A percentile compares a stretch with the other conserved stretches of the same genome.
Evolutionary conservation across 2,113 vertebrate genomes (phyloP).

Genomic region (Perca fluviatilis): DNA sequence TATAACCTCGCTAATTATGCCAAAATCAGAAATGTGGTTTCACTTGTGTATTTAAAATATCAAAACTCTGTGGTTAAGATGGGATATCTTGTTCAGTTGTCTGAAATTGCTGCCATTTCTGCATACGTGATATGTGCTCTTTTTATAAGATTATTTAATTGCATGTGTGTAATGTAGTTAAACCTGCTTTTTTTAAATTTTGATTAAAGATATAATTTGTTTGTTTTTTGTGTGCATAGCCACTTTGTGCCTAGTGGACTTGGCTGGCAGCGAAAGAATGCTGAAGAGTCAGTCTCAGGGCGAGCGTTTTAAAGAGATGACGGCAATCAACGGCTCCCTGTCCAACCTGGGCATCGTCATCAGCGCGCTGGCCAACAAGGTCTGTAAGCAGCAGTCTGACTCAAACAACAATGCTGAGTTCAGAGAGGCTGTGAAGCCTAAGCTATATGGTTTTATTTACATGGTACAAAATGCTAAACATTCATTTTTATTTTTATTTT

Average conservation of each 20-base stretch:
- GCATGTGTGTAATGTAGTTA: no score
- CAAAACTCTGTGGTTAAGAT: not conserved
- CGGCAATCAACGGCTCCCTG: slow-evolving; percentile 95
- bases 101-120: not conserved
- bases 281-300: slow-evolving; percentile 94
- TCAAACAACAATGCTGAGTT: not conserved
- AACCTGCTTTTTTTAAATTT: not conserved
- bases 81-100: not conserved
- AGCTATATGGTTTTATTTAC: not conserved
- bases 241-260: slow-evolving; percentile 94
- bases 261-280: slow-evolving; percentile 95
- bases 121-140: not conserved
- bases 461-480: not conserved
- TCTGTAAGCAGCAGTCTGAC: slow-evolving; percentile 9
- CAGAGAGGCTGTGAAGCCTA: not conserved
- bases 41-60: not conserved
- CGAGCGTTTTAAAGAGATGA: slow-evolving; percentile 94
- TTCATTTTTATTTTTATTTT: not conserved
- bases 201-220: not conserved
- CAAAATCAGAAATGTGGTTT: not conserved
- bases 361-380: slow-evolving; percentile 90
- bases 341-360: slow-evolving; percentile 94
- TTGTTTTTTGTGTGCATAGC: slow-evolving; percentile 73
- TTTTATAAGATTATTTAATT: not conserved
- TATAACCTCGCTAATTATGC: not conserved